Base-by-base conservation (phyloP, 2,113 vertebrate species). In the Dryoscopus gambensis region DNA sequence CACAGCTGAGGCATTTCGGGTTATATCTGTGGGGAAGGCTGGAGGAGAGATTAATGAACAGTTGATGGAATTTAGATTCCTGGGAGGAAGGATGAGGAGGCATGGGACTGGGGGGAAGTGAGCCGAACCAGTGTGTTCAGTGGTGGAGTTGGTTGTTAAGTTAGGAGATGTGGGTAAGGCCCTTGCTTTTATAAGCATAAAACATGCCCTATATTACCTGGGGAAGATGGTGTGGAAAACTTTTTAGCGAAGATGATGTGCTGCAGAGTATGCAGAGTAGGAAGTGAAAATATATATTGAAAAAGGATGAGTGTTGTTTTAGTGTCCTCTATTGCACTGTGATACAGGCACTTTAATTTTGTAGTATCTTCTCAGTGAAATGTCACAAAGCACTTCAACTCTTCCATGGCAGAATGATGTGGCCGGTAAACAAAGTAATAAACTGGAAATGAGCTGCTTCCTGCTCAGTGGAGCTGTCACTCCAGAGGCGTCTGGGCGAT, bases 401-500 rank as follows among this genome's bases (percentile, higher is more conserved):
- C 88, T 74, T 88, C 73, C 7, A 0, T 22, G 59, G 47, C 5
- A 2, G 77, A 62, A 44, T 1, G 42, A 68, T 23, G 79, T 15
- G 46, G 64, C 31, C 65, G 16, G 95, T 95, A 95, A 96, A 96
- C 95, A 96, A 90, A 94, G 91, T 24, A 70, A 93, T 94, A 83
- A 96, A 75, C 33, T 94, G 86, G 87, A 91, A 94, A 94, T 95
- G 69, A 92, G 87, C 84, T 52, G 71, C 93, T 96, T 97, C 97
- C 97, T 96, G 95, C 96, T 94, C 69, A 24, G 84, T 23, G 55
- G 49, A 76, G 70, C 14, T 93, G 93, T 96, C 91, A 85, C 81
- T 76, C 20, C 69, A n/a, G 5, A 87, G 56, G 88, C 2, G 57
- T 77, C 65, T 37, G 67, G 89, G 90, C 91, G 37, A 19, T 62